Conservation (phyloP, 2,888 invertebrate genomes). For the Sphaeridia pumilis region DNA sequence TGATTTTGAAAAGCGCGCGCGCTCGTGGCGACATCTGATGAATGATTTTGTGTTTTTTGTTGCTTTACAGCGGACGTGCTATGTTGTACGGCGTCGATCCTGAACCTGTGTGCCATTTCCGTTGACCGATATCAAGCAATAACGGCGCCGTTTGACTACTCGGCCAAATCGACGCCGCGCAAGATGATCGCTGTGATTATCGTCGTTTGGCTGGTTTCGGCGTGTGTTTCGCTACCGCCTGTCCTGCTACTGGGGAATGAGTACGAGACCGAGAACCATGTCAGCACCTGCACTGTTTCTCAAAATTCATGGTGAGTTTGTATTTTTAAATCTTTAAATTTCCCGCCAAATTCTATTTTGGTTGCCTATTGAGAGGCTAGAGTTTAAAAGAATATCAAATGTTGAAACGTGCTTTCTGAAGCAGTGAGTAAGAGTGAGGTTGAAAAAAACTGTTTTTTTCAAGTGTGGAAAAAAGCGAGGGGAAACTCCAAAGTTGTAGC, state of each 20-base stretch:
- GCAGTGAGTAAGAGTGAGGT: too few species aligned
- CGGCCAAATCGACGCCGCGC: slow-evolving; percentile 82
- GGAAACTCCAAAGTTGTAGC: too few species aligned
- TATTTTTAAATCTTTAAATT: too few species aligned
- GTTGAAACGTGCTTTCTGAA: too few species aligned
- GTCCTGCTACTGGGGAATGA: slow-evolving; percentile 79
- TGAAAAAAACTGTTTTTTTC: too few species aligned
- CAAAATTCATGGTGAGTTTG: slow-evolving; percentile 80
- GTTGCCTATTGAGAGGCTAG: too few species aligned
- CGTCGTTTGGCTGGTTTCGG: slow-evolving; percentile 84
- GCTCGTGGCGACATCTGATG: too few species aligned
- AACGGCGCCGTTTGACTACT: slow-evolving; percentile 87
- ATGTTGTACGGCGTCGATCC: slow-evolving; percentile 95
- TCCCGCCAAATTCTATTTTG: too few species aligned
- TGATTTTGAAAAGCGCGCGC: too few species aligned
- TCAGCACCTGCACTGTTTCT: slow-evolving; percentile 62
- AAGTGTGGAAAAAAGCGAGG: too few species aligned
- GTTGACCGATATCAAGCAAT: slow-evolving; percentile 90
- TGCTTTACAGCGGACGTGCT: slow-evolving; percentile 87
- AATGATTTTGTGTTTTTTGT: too few species aligned
- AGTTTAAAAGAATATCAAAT: too few species aligned
- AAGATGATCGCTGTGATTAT: slow-evolving; percentile 83
- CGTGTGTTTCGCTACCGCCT: slow-evolving; percentile 86
- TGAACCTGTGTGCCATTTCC: slow-evolving; percentile 95
- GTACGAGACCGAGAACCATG: slow-evolving; percentile 46